Evolutionary conservation across 2,888 invertebrate genomes (phyloP).

Genomic region (Vandiemenella viatica): DNA sequence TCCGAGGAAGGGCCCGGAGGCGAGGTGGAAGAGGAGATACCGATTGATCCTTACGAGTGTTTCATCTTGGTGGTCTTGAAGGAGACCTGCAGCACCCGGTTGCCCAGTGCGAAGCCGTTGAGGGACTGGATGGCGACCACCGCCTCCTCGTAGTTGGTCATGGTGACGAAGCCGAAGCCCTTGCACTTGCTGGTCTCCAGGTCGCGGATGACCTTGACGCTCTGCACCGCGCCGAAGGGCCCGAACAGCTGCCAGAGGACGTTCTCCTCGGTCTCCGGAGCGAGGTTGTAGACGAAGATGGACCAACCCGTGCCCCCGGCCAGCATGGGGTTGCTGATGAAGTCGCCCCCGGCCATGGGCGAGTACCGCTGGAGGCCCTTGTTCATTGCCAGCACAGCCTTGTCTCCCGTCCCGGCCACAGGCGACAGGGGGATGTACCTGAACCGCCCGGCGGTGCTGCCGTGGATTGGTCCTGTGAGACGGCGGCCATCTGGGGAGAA

Average conservation of each 20-base stretch:
- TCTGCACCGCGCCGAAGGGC: conserved; percentile 93
- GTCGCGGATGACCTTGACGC: conserved; percentile 92
- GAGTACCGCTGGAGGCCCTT: conserved; percentile 75
- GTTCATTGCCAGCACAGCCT: conserved; percentile 71
- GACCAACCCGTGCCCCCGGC: conserved; percentile 83
- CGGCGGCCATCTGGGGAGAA: conserved; percentile 64
- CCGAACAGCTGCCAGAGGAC: conserved; percentile 90
- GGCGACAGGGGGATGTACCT: conserved; percentile 50
- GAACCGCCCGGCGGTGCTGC: conserved; percentile 72
- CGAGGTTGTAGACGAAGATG: conserved; percentile 85
- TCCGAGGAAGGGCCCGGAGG: no score
- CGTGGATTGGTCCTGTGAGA: conserved; percentile 77
- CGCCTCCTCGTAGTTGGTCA: conserved; percentile 97
- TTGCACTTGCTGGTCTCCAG: conserved; percentile 93
- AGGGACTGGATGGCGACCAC: conserved; percentile 90
- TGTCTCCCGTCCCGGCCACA: conserved; percentile 54
- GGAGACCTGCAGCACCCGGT: conserved; percentile 91
- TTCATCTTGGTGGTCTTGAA: conserved; percentile 89
- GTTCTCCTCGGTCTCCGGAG: conserved; percentile 82
- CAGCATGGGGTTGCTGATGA: conserved; percentile 61
- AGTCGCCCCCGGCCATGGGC: conserved; percentile 59
- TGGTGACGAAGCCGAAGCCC: conserved; percentile 95
- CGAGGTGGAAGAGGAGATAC: no score
- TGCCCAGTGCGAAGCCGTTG: conserved; percentile 90
- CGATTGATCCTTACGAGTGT: conserved; percentile 23